A percentile compares a stretch with the other conserved stretches of the same genome.
Evolutionary conservation across 2,797 vertebrate genomes (phyloP).

Genomic region (Masticophis lateralis): DNA sequence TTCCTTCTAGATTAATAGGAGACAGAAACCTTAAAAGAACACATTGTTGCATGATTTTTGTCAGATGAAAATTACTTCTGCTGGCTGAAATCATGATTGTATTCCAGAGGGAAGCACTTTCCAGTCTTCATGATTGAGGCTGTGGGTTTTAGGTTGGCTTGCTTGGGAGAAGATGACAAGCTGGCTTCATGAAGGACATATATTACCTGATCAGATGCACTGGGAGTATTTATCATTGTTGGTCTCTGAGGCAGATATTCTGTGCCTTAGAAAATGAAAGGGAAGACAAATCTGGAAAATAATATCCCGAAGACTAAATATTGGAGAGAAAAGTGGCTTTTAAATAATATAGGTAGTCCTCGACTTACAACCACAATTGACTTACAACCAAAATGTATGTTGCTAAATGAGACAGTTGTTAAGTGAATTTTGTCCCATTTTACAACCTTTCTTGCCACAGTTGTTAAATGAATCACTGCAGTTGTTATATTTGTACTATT

Average conservation of each 20-base stretch:
- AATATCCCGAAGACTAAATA: conserved; percentile 16
- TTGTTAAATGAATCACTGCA: background rate
- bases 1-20: background rate
- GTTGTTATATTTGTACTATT: background rate
- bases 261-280: conserved; percentile 23
- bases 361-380: background rate
- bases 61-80: conserved; percentile 26
- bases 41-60: background rate
- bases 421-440: background rate
- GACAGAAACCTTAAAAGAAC: background rate
- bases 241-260: conserved; percentile 26
- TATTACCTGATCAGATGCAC: conserved; percentile 34
- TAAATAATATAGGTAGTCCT: background rate
- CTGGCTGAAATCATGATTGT: background rate
- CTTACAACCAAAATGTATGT: background rate
- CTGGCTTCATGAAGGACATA: conserved; percentile 16
- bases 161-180: conserved; percentile 24
- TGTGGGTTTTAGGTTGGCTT: background rate
- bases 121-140: conserved; percentile 8
- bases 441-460: background rate
- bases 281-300: conserved; percentile 19
- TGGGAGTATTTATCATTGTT: conserved; percentile 36
- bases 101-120: conserved; percentile 1
- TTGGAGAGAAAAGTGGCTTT: conserved; percentile 34
- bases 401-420: background rate